Percentiles rank a stretch among this genome's conserved stretches.
Evolutionary conservation across 2,888 invertebrate genomes (phyloP).

Genomic region (Plemyria rubiginata): DNA sequence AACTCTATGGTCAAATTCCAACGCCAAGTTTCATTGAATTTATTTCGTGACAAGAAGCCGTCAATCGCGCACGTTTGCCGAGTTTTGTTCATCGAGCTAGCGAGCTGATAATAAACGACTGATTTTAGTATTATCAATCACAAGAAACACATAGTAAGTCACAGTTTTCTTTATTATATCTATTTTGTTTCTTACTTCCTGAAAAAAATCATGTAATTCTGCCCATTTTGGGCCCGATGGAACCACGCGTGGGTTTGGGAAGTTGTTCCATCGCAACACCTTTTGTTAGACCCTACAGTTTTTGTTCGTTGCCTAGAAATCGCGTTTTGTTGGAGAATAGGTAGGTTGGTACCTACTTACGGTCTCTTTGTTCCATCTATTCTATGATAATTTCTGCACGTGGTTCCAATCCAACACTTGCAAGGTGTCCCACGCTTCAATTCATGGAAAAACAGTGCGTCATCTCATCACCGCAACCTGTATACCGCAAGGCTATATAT

Average conservation of each 20-base stretch:
- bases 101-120: constrained; percentile 64
- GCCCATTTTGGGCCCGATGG: neutral
- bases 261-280: constrained; percentile 7
- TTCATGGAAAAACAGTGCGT: neutral
- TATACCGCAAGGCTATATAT: no score
- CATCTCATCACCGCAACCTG: constrained; percentile 7
- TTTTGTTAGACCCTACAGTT: neutral
- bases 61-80: constrained; percentile 82
- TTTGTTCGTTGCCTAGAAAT: neutral
- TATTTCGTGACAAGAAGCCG: constrained; percentile 77
- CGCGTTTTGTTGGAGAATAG: neutral
- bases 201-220: neutral
- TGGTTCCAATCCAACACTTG: constrained; percentile 26
- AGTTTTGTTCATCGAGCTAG: constrained; percentile 69
- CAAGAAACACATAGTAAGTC: constrained; percentile 65
- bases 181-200: neutral
- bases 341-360: neutral
- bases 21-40: constrained; percentile 55
- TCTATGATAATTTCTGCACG: constrained; percentile 23
- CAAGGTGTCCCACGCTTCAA: constrained; percentile 13
- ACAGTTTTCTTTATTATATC: constrained; percentile 4
- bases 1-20: constrained; percentile 49
- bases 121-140: constrained; percentile 58
- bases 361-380: constrained; percentile 10
- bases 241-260: constrained; percentile 24